Evolutionary conservation across 37 sponge, comb jelly and placozoan species (phyloP).

Genomic region (Geodia barretti): DNA sequence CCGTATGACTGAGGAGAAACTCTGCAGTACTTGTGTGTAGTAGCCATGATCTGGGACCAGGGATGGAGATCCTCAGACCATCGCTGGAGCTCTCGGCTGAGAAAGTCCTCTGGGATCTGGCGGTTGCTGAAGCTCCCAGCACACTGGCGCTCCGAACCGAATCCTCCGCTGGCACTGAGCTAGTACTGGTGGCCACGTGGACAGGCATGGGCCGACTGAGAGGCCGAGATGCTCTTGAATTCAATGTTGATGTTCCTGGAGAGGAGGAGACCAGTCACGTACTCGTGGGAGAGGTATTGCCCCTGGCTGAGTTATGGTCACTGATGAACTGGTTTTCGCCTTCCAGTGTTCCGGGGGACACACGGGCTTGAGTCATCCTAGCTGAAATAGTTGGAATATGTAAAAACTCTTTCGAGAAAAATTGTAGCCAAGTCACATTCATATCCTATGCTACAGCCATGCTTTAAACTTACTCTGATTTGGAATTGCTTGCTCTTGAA

Average conservation of each 20-base stretch:
- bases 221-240: slow-evolving; percentile 6
- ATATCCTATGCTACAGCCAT: too few relatives aligned
- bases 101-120: slow-evolving; percentile 3
- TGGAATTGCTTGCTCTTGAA: slow-evolving; percentile 35
- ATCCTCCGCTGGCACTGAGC: background rate
- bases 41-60: too few relatives aligned
- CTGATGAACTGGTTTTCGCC: background rate
- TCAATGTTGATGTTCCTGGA: slow-evolving; percentile 31
- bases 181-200: background rate
- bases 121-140: background rate
- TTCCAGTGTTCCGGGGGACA: background rate
- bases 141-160: slow-evolving; percentile 5
- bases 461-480: slow-evolving; percentile 3
- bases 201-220: background rate
- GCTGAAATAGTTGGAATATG: background rate
- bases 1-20: slow-evolving; percentile 18
- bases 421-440: background rate
- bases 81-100: background rate
- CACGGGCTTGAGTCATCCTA: background rate
- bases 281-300: slow-evolving; percentile 37
- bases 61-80: slow-evolving; percentile 38
- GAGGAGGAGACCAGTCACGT: slow-evolving; percentile 20
- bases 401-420: background rate
- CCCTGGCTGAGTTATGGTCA: too few relatives aligned
- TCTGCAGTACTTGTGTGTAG: slow-evolving; percentile 38